Conservation (phyloP, 2,888 invertebrate species). For the Leptopterna dolabrata region DNA sequence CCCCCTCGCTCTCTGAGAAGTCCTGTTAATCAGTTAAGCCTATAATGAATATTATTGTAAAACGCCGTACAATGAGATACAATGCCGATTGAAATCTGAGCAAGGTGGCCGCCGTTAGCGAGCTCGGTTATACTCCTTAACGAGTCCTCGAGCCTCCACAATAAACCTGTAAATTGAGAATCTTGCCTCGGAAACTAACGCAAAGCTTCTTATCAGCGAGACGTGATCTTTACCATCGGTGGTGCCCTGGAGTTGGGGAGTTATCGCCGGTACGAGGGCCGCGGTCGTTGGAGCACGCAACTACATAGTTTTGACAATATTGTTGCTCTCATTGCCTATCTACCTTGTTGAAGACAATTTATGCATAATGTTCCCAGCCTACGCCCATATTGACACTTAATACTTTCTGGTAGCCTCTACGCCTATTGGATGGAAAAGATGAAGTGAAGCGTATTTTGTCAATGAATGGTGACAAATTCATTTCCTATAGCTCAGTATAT, state of each 20-base stretch:
- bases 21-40: not conserved
- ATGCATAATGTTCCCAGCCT: not conserved
- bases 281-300: not conserved
- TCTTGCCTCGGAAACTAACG: constrained; percentile 23
- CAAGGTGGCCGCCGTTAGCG: constrained; percentile 35
- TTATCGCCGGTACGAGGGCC: not conserved
- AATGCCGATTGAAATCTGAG: constrained; percentile 44
- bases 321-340: not conserved
- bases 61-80: constrained; percentile 8
- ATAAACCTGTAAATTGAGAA: constrained; percentile 48
- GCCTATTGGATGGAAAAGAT: too few species aligned
- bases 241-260: not conserved
- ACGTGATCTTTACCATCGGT: constrained; percentile 3
- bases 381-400: too few species aligned
- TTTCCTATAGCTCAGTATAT: too few species aligned
- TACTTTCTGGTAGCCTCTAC: too few species aligned
- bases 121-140: not conserved
- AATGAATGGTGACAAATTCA: too few species aligned
- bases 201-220: not conserved
- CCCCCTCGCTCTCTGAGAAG: not conserved
- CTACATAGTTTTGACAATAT: not conserved
- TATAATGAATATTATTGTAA: constrained; percentile 38
- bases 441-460: too few species aligned
- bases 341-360: not conserved
- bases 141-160: constrained; percentile 36